Base-by-base conservation (phyloP, 2,797 vertebrate genomes). In the Lithobates sylvaticus region DNA sequence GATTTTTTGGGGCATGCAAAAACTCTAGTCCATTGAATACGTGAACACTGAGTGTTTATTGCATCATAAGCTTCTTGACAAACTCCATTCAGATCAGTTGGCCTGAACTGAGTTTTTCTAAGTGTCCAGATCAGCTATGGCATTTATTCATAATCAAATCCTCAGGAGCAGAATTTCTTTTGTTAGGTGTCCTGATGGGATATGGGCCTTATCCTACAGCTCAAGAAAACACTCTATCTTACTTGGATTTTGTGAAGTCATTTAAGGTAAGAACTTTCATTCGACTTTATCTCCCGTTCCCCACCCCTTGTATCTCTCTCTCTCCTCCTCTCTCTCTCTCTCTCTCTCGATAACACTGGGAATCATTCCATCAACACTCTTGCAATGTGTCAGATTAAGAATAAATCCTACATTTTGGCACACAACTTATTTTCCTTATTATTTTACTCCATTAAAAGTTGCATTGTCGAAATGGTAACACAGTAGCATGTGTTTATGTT, bases 181-280 rank as follows among this genome's bases (percentile, higher is more conserved):
- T 86, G 78, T 61, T 78, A 86, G 78, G 71, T 76, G 75, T 81
- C 64, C 29, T 80, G 70, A 72, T 67, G 18, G 36, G 65, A 81
- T 81, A 80, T 75, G 81, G 77, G 71, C 77, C 18, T 76, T n/a
- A 69, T 76, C n/a, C 44, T 36, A 29, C 67, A 61, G 36, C 34
- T 73, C 18, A 32, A 72, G 42, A 73, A 65, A 67, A 50, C 39
- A 74, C 61, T 1, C 23, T 65, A 27, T 10, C 70, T 78, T 54
- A 69, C 21, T 69, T 84, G 76, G 83, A 74, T 78, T 79, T 67
- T 69, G 42, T 29, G 58, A 75, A 83, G 78, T 86, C 72, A 81
- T 50, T 13, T 75, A 76, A 86, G 78, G 77, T 81, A 86, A 86
- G 71, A 86, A 32, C n/a, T 29, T 80, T 27, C 32, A 65, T 74